Evolutionary conservation across 2,888 invertebrate species (phyloP).

Genomic region (Ceraclea dissimilis): DNA sequence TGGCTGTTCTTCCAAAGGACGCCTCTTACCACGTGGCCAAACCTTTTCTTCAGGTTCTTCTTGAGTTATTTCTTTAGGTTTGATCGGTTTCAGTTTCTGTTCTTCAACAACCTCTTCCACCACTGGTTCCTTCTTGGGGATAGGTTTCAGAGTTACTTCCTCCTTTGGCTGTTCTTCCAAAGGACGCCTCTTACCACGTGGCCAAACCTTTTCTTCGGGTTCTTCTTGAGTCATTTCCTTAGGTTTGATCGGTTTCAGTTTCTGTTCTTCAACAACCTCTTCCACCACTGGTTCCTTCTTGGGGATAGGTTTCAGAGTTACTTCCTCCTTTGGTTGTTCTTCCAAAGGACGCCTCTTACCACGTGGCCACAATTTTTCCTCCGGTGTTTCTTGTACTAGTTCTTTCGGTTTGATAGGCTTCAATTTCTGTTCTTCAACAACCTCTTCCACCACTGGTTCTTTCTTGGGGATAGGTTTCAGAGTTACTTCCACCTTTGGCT

Average conservation of each 20-base stretch:
- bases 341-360: conserved; percentile 33
- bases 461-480: conserved; percentile 30
- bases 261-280: conserved; percentile 34
- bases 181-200: conserved; percentile 28
- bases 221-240: conserved; percentile 22
- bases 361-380: conserved; percentile 29
- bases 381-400: conserved; percentile 26
- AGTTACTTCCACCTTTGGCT: conserved; percentile 32
- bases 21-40: conserved; percentile 30
- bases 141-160: conserved; percentile 33
- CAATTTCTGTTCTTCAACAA: conserved; percentile 32
- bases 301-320: conserved; percentile 34
- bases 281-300: conserved; percentile 29
- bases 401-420: conserved; percentile 28
- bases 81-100: conserved; percentile 27
- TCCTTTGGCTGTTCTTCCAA: conserved; percentile 33
- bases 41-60: conserved; percentile 30
- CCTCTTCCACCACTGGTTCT: conserved; percentile 26
- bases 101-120: conserved; percentile 28
- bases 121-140: conserved; percentile 26
- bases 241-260: conserved; percentile 26
- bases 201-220: conserved; percentile 24
- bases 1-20: conserved; percentile 31
- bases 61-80: conserved; percentile 33
- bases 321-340: conserved; percentile 30